Conservation (phyloP, 1,140 invertebrate genomes). For the Phocides pigmalion region DNA sequence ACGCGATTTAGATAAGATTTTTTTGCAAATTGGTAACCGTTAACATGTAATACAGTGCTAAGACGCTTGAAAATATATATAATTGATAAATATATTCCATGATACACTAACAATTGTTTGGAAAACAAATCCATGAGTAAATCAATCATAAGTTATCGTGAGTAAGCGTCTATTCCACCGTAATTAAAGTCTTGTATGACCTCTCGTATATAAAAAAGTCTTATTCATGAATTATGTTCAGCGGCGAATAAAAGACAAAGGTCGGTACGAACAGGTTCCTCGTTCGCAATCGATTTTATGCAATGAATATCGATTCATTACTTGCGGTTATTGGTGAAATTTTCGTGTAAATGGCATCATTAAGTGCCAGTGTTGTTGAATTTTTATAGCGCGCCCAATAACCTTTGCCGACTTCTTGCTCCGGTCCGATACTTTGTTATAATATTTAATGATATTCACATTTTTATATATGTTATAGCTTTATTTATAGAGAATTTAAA, state of each 20-base stretch:
- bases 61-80: no score
- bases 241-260: conserved; percentile 62
- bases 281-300: conserved; percentile 65
- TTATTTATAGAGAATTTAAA: no score
- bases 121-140: background rate
- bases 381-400: conserved; percentile 24
- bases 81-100: conserved; percentile 7
- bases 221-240: conserved; percentile 32
- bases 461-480: no score
- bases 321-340: conserved; percentile 53
- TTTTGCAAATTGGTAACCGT: conserved; percentile 5
- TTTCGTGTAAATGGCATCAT: conserved; percentile 58
- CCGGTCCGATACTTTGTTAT: background rate
- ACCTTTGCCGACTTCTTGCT: conserved; percentile 23
- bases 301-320: conserved; percentile 65
- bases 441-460: background rate
- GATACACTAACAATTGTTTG: background rate
- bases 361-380: conserved; percentile 38
- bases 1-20: conserved; percentile 15
- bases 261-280: conserved; percentile 57
- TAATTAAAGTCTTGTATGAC: conserved; percentile 15
- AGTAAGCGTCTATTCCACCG: conserved; percentile 8
- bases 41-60: conserved; percentile 8
- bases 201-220: conserved; percentile 30
- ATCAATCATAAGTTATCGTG: background rate